Evolutionary conservation across 2,113 vertebrate genomes (phyloP).

Genomic region (Platichthys stellatus): DNA sequence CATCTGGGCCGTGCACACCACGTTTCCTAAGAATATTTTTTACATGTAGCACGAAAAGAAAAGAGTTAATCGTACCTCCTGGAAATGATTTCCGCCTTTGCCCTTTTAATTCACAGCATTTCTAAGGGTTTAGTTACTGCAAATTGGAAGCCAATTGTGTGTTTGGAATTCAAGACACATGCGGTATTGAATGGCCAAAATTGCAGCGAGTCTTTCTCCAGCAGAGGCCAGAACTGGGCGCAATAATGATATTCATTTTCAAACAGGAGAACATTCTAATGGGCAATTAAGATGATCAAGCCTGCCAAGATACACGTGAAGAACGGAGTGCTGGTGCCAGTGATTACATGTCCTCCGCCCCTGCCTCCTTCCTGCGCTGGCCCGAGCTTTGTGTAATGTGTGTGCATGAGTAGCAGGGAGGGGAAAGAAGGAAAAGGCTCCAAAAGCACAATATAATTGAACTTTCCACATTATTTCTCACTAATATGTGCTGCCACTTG

Average conservation of each 20-base stretch:
- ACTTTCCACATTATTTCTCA: constrained; percentile 89
- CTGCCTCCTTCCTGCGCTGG: constrained; percentile 74
- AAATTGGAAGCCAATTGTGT: constrained; percentile 77
- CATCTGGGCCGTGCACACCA: constrained; percentile 12
- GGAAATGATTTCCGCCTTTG: constrained; percentile 71
- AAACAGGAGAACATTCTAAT: constrained; percentile 87
- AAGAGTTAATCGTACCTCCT: constrained; percentile 63
- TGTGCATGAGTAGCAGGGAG: constrained; percentile 80
- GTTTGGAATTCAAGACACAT: constrained; percentile 79
- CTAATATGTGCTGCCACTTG: constrained; percentile 88
- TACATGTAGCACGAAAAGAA: constrained; percentile 48
- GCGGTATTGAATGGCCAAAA: constrained; percentile 74
- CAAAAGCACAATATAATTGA: constrained; percentile 89
- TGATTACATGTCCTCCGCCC: constrained; percentile 78
- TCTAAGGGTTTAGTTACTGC: constrained; percentile 70
- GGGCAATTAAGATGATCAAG: constrained; percentile 89
- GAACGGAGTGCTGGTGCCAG: constrained; percentile 80
- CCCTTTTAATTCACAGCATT: constrained; percentile 75
- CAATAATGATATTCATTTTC: constrained; percentile 88
- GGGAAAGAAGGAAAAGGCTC: constrained; percentile 76
- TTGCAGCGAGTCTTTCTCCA: constrained; percentile 75
- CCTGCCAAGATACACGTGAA: constrained; percentile 85
- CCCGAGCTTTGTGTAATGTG: constrained; percentile 82
- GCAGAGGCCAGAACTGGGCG: constrained; percentile 77
- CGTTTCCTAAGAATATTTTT: constrained; percentile 66